Conservation (phyloP, 2,888 invertebrate genomes). For the Chaitophorus viminalis region DNA sequence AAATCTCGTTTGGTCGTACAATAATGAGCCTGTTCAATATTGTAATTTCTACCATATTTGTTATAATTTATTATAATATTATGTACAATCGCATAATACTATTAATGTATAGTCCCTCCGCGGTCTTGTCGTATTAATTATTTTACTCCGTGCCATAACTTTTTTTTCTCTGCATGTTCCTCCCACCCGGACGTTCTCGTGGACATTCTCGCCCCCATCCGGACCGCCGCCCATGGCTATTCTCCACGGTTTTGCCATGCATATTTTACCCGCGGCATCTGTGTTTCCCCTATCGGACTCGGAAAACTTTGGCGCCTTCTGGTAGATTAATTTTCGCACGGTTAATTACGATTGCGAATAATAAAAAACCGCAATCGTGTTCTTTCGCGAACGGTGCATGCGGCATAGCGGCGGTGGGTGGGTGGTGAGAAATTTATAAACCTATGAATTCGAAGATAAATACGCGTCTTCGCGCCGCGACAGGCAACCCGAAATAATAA, state of each 20-base stretch:
- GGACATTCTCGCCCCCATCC: background rate
- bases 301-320: constrained; percentile 52
- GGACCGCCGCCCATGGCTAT: background rate
- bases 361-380: constrained; percentile 19
- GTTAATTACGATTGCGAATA: constrained; percentile 55
- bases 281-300: constrained; percentile 45
- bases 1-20: too few species aligned
- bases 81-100: background rate
- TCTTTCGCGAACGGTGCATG: background rate
- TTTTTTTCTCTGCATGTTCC: constrained; percentile 2
- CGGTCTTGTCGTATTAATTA: constrained; percentile 21
- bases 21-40: too few species aligned
- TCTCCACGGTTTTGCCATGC: constrained; percentile 5
- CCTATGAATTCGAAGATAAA: constrained; percentile 19
- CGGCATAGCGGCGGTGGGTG: too few species aligned
- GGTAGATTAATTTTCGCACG: constrained; percentile 57
- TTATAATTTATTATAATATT: too few species aligned
- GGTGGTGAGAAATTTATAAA: background rate
- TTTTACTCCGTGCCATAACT: background rate
- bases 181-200: constrained; percentile 5
- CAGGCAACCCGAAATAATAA: constrained; percentile 31
- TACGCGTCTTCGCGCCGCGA: background rate
- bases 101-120: background rate
- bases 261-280: constrained; percentile 31
- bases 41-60: too few species aligned